Evolutionary conservation across 2,113 vertebrate genomes (phyloP).

Genomic region (Dasypus novemcinctus): DNA sequence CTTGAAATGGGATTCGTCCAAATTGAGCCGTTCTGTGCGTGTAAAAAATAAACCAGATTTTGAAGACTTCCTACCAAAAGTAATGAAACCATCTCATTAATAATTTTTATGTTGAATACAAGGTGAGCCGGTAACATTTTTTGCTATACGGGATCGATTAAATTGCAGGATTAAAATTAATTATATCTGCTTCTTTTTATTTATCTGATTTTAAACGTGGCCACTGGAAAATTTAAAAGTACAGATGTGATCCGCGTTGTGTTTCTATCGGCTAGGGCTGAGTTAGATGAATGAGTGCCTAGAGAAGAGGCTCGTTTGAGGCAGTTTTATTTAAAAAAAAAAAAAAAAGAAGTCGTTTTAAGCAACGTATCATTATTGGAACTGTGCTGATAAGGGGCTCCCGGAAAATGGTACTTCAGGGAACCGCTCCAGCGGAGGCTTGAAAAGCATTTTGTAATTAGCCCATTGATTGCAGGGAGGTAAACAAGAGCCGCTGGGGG

Average conservation of each 20-base stretch:
- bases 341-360: not conserved
- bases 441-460: not conserved
- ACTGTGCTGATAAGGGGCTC: not conserved
- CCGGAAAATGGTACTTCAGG: not conserved
- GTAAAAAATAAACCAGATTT: not conserved
- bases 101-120: not conserved
- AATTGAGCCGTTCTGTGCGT: not conserved
- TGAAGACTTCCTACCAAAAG: not conserved
- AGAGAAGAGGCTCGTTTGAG: not conserved
- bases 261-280: not conserved
- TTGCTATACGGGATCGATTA: not conserved
- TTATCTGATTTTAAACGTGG: not conserved
- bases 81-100: not conserved
- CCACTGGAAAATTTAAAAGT: not conserved
- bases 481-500: fast-evolving
- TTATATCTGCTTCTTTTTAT: not conserved
- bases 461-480: not conserved
- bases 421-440: not conserved
- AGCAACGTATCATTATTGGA: not conserved
- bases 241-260: not conserved
- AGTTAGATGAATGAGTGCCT: not conserved
- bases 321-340: not conserved
- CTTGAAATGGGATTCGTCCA: not conserved
- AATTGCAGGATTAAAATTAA: too few species aligned
- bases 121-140: not conserved